Base-by-base conservation (phyloP, 2,888 invertebrate species). In the Cephus rjabovi region DNA sequence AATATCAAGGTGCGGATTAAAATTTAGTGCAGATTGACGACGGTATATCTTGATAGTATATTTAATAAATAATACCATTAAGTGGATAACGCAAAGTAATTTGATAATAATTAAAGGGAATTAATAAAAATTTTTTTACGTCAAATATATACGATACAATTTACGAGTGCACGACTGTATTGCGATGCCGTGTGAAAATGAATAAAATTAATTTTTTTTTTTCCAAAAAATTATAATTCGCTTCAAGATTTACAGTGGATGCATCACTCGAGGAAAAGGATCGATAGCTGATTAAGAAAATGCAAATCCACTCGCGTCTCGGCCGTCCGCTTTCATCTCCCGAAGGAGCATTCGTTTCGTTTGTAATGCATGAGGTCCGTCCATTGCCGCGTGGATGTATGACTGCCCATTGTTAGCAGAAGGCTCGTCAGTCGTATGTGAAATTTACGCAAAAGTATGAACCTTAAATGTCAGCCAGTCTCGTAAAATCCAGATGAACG, bases 381-480 rank as follows among this genome's bases (percentile, higher is more conserved):
- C 81, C 80, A 83, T 83, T 79, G 76, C 79, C 78, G 81, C 83
- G 80, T 83, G 79, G 83, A 86, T 85, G 81, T 85, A 85, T 83
- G 85, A 86, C 86, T 79, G 82, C 80, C 81, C 83, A 86, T 86
- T 86, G 85, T 86, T 86, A 85, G 79, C 80, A 70, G 81, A 73
- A 34, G 56, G 75, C 81, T 79, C 79, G 81, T 83, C 80, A 79
- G 79, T 82, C 79, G 83, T 79, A 83, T 71, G 83, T 75, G 84
- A 85, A 86, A 86, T 84, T 83, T 82, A 77, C 81, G 81, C 82
- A 86, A 84, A 71, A 83, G 82, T 86, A 83, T 85, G 83, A 86
- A 84, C 82, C 83, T 85, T 85, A 84, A 85, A 84, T 80, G 80
- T 78, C 70, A 33, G 76, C 78, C 73, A 69, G 75, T 77, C 79